Base-by-base conservation (phyloP, 2,113 vertebrate species). In the Ramphastos sulfuratus region DNA sequence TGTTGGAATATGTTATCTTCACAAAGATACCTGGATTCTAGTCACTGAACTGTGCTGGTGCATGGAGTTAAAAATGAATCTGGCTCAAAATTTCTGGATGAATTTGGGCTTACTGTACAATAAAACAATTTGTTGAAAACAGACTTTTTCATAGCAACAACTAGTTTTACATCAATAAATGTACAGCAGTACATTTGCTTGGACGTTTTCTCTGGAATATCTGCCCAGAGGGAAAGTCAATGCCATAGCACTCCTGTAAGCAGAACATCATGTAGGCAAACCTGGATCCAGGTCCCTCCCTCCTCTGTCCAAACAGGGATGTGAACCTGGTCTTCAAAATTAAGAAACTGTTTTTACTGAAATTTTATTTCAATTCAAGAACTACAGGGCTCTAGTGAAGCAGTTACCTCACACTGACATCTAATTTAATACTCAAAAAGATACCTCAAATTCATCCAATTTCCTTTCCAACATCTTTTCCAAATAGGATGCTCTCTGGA, bases 401-500 rank as follows among this genome's bases (percentile, higher is more conserved):
- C 76, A 42, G n/a, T 15, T n/a, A 54, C 25, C 4, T 35, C 10
- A 42, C 50, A 75, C 6, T 42, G 66, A 70, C 78, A 92, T 60
- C 42, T 78, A 77, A 89, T 27, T 21, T 42, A 88, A 48, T 46
- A 61, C 20, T 74, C 1, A 67, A 2, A 82, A 92, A 59, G 28
- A 28, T 92, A 99, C 99, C 98, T 98, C 97, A 78, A 98, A 96
- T 44, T 98, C 97, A 48, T 94, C 83, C 82, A 96, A 87, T 87
- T 97, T 98, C 85, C 69, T 82, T 37, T 94, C 93, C 48, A 98
- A 89, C 50, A 90, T 96, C 91, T 96, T 97, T 75, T 98, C 95
- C 93, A 99, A 93, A 95, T 96, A 98, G 58, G 96, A 87, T 63
- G 98, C 95, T 31, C 97, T 97, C 35, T 98, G 98, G 16, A 98